These are phyloP conservation scores for Procapra przewalskii DNA, from an alignment of 2,113 vertebrate species.

Conservation along the genomic window DNA sequence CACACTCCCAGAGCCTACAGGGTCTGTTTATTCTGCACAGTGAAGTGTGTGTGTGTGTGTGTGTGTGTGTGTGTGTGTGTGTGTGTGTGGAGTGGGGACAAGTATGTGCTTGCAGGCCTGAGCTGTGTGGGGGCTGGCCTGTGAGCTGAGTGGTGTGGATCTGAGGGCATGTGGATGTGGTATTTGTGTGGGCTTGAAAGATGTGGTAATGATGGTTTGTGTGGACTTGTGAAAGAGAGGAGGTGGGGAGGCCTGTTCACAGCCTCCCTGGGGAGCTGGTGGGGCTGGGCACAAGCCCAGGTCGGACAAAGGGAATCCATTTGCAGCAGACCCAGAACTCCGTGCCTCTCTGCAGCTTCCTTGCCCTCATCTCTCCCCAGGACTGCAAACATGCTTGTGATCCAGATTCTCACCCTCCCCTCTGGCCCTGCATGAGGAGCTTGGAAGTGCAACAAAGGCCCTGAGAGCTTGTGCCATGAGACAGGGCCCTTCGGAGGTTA, in stretches of 20 bases:
- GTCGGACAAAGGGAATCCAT: background rate
- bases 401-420: background rate
- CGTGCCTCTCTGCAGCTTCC: background rate
- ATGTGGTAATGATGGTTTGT: constrained; percentile 49
- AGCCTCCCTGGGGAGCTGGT: background rate
- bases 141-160: background rate
- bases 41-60: background rate
- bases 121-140: background rate
- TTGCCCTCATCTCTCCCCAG: background rate
- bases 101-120: background rate
- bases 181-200: constrained; percentile 45
- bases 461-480: accelerated
- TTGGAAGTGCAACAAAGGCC: background rate
- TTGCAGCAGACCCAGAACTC: background rate
- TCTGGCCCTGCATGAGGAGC: background rate
- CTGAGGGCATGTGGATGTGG: constrained; percentile 8
- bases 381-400: background rate
- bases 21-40: background rate
- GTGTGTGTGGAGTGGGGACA: background rate
- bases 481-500: too few relatives aligned
- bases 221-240: constrained; percentile 32
- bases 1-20: background rate
- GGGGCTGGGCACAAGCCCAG: background rate
- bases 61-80: background rate
- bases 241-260: background rate